Evolutionary conservation across 1,140 invertebrate genomes (phyloP), one percentile per base, ranked within the genome.

Genomic region (Trypoxylus dichotomus): DNA sequence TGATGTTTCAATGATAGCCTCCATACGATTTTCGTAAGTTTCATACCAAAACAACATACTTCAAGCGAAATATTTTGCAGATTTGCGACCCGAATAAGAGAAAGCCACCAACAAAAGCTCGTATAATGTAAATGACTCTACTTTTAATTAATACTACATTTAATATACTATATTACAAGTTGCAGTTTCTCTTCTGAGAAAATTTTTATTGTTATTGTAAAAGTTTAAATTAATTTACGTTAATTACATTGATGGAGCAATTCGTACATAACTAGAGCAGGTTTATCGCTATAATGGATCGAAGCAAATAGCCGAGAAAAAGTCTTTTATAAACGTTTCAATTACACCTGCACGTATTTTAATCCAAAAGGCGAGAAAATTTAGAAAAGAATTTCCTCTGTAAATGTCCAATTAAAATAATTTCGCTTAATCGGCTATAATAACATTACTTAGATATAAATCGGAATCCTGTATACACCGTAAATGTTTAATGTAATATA

Each of bases 201-300:
- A 19, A 37, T 19, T 19, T 27, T 74, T 19, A 37, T 43, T 42
- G 21, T 25, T 75, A 43, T 43, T 75, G 24, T 27, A 25, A 42
- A 25, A 19, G 41, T 43, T 29, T 47, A 43, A 75, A 42, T 41
- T 54, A 54, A 75, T 43, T 42, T 37, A 29, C 24, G 19, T 47
- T 43, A 15, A 47, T 75, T 75, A 54, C 24, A 41, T 54, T 21
- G 41, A 19, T 32, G 41, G 8, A 47, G 41, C 41, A 47, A 47
- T 43, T 47, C 41, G 41, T 27, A 47, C 74, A 47, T 19, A 25
- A 75, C 25, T 75, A 54, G 74, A 21, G 41, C 24, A 43, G 19
- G 24, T 75, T 75, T 75, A 75, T 54, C 74, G 60, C 27, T 68
- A 68, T 68, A 68, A 27, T 63, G 8, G 10, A 68, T 68, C 60